These are phyloP conservation scores for Leucopternis melanops DNA, from an alignment of 2,113 vertebrate genomes.

Conservation along the genomic window DNA sequence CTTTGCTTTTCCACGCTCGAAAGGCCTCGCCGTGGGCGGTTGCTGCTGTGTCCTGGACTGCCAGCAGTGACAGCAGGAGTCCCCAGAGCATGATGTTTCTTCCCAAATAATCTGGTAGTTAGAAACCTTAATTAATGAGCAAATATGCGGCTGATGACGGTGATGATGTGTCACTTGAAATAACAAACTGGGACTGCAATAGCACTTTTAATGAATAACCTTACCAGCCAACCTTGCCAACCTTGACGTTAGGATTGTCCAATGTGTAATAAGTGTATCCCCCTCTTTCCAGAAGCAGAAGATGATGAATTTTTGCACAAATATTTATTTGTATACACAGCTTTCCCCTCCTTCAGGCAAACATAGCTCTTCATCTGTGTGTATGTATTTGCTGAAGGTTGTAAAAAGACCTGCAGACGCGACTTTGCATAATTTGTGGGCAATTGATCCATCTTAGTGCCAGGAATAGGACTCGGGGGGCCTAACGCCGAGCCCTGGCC, in stretches of 20 bases:
- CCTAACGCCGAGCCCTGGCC: neutral
- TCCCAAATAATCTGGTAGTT: neutral
- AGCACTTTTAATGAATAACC: neutral
- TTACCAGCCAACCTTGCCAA: rapidly evolving
- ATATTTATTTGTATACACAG: neutral
- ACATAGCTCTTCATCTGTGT: neutral
- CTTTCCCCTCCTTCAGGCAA: neutral
- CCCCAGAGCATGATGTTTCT: neutral
- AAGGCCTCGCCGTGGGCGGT: rapidly evolving
- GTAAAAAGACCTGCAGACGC: neutral
- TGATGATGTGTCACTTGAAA: neutral
- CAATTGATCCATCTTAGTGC: neutral
- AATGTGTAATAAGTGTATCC: neutral
- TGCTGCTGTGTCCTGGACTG: neutral
- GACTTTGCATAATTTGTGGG: neutral
- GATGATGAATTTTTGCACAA: neutral
- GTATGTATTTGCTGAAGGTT: neutral
- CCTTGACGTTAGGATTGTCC: rapidly evolving
- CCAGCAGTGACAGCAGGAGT: neutral
- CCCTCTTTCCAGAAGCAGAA: neutral
- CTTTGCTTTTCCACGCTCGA: neutral
- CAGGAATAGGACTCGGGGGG: neutral
- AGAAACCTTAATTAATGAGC: slow-evolving; percentile 16
- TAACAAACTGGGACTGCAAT: neutral
- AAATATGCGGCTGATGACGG: rapidly evolving